These are phyloP conservation scores for Cheilosia impressa DNA, from an alignment of 2,888 invertebrate genomes.

Conservation along the genomic window DNA sequence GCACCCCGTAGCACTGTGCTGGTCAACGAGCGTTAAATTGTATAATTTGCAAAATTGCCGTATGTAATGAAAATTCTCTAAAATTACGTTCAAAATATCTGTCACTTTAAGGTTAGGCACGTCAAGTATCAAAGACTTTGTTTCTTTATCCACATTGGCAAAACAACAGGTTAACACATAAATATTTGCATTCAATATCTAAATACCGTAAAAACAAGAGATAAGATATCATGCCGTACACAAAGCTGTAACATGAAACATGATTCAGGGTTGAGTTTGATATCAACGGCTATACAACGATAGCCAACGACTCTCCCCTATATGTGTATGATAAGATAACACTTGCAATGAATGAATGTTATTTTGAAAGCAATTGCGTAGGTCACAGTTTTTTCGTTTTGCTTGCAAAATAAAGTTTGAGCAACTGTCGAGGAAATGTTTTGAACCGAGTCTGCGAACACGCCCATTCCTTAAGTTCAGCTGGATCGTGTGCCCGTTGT, in stretches of 20 bases:
- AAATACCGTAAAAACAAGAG: slow-evolving; percentile 10
- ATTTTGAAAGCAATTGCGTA: slow-evolving; percentile 12
- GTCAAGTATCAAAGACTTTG: background rate
- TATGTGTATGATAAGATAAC: slow-evolving; percentile 7
- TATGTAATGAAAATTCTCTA: too few relatives aligned
- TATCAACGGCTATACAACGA: background rate
- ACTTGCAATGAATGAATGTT: slow-evolving; percentile 3
- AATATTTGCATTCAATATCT: slow-evolving; percentile 51
- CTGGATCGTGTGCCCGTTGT: background rate
- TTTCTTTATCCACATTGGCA: slow-evolving; percentile 5
- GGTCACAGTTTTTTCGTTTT: background rate
- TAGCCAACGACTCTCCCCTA: slow-evolving; percentile 10
- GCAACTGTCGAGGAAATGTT: background rate
- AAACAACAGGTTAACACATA: slow-evolving; percentile 17
- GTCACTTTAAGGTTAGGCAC: too few relatives aligned
- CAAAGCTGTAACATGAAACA: background rate
- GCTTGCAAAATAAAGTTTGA: background rate
- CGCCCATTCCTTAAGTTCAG: background rate
- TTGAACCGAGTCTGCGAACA: background rate
- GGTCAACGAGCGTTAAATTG: too few relatives aligned
- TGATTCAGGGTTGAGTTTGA: slow-evolving; percentile 20
- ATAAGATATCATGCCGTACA: slow-evolving; percentile 28
- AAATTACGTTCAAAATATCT: too few relatives aligned
- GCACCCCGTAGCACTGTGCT: too few relatives aligned
- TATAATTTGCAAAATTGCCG: too few relatives aligned